phyloP scores from a whole-genome alignment of 2,797 vertebrate genomes.

The Melanotaenia boesemani region DNA sequence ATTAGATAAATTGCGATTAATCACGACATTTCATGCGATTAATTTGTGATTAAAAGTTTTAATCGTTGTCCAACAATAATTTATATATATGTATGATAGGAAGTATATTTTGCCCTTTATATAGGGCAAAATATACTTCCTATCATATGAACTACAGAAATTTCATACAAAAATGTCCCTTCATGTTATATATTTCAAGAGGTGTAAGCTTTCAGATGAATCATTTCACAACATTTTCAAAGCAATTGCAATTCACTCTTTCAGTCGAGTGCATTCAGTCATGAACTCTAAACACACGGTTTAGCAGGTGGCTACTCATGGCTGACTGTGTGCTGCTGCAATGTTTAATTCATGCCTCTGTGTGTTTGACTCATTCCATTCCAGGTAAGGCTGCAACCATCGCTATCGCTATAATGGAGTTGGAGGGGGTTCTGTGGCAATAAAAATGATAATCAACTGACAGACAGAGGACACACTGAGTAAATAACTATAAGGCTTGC shows the following conservation, averaged over 20 bases:
- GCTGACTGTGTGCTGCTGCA: conserved; percentile 27
- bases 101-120: too few species aligned
- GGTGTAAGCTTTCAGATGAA: conserved; percentile 1
- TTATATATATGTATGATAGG: too few species aligned
- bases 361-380: conserved; percentile 60
- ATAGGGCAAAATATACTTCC: too few species aligned
- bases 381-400: conserved; percentile 57
- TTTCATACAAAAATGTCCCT: conserved; percentile 1
- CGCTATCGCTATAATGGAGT: conserved; percentile 54
- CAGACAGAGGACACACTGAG: conserved; percentile 56
- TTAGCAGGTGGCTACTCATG: conserved; percentile 42
- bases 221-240: conserved; percentile 40
- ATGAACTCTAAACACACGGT: conserved; percentile 38
- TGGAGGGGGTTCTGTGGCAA: conserved; percentile 60
- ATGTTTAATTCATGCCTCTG: conserved; percentile 73
- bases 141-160: background rate
- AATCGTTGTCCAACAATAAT: too few species aligned
- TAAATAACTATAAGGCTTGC: conserved; percentile 59
- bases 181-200: background rate
- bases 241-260: conserved; percentile 38
- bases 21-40: too few species aligned
- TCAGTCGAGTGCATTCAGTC: conserved; percentile 27
- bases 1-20: too few species aligned
- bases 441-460: conserved; percentile 77
- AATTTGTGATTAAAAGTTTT: too few species aligned